Base-by-base conservation (phyloP, 2,113 vertebrate species). In the Cavia aperea region DNA sequence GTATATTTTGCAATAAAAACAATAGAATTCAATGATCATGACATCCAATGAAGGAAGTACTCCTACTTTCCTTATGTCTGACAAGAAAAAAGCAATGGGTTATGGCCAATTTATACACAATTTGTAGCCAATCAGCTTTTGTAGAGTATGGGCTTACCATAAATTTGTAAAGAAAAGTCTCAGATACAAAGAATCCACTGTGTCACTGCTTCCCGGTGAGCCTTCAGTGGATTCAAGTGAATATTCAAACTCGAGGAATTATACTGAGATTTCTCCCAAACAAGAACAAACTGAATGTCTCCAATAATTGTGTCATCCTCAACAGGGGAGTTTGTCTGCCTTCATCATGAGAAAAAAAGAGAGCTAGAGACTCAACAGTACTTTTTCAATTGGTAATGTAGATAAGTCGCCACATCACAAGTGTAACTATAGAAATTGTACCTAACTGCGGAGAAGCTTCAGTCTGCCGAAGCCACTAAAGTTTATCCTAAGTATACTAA, bases 141-240 rank as follows among this genome's bases (percentile, higher is more conserved):
- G 4, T 5, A 77, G 49, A 46, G 21, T 4, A 43, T 75, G 31
- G 49, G 1, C 49, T 58, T 66, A 46, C 24, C 23, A 75, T 46
- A 31, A 31, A 66, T 56, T 10, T 66, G 31, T 26, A 83, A 46
- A 58, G 75, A 46, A 58, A 29, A 56, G 54, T 83, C 46, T 58
- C 31, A 36, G 29, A 12, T 43, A 43, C 49, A 65, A 43, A 65
- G 3, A 2, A 18, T 29, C 31, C 68, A 49, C 31, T 5, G 19
- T 36, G 13, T 5, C 1, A 4, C 15, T 65, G 9, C 19, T 46
- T 58, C 36, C 7, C 2, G 12, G 10, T 14, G 36, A 36, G 0
- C 6, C 39, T 83, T 16, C 36, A 88, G 19, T 33, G 68, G 33
- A 19, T 89, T 16, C 4, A 29, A 84, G 49, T 29, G 29, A 77